Base-by-base conservation (phyloP, 2,113 vertebrate genomes). In the Myiagra hebetior region DNA sequence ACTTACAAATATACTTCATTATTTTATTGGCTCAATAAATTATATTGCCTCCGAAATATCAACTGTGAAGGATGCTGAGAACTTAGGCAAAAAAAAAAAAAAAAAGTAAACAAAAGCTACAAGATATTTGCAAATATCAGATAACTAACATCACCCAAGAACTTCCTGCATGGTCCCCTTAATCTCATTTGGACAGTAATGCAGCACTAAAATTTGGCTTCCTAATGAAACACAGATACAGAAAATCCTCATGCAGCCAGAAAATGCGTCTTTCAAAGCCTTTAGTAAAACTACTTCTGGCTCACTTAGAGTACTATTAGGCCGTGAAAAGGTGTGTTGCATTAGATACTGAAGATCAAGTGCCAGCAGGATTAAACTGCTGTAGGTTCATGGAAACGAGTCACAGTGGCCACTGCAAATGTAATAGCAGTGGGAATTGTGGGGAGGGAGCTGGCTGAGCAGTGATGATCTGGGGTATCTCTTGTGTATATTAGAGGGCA, bases 241-340 rank as follows among this genome's bases (percentile, higher is more conserved):
- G 27, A 64, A 93, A 85, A 44, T 44, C 15, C 18, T 88, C 41
- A 47, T 17, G 1, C 27, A 52, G 8, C 7, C 15, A 78, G 65
- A 30, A n/a, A 22, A 60, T 1, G 2, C 64, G 12, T 74, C 24
- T 67, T 89, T 81, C 44, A 93, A 93, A 74, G 9, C 37, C 46
- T 62, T 78, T 55, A 46, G 7, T 26, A 37, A 69, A 28, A 57
- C 22, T 69, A 2, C 11, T 69, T 53, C 22, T 81, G 41, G 24
- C n/a, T 65, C 41, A 22, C 6, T 65, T 15, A 73, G 39, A 28
- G 3, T 37, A 26, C n/a, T 68, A 23, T 96, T 91, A 93, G 46
- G 64, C 65, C 68, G 7, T 79, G 84, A 72, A 93, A 95, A 96
- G 70, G 33, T 95, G 83, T 84, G 57, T 72, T 93, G 82, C 79